A percentile compares a stretch with the other conserved stretches of the same genome.
Evolutionary conservation across 2,888 invertebrate genomes (phyloP).

Genomic region (Drosophila siamana): DNA sequence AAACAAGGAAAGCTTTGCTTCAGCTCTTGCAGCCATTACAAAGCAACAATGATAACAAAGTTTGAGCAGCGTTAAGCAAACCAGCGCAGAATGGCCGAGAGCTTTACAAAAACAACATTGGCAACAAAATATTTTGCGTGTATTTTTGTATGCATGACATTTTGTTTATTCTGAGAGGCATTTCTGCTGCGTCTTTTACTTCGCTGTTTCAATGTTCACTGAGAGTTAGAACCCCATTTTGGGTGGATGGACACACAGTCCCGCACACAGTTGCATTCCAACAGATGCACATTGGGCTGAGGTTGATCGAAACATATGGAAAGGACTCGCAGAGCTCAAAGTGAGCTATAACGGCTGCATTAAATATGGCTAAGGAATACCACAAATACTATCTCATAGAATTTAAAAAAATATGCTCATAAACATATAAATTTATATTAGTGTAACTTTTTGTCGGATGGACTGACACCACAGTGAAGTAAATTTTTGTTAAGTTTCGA

Average conservation of each 20-base stretch:
- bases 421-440: neutral
- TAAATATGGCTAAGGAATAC: neutral
- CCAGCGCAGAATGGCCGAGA: constrained; percentile 14
- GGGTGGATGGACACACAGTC: constrained; percentile 31
- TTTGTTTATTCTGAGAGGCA: constrained; percentile 74
- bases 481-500: constrained; percentile 54
- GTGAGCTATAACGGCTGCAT: neutral
- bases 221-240: constrained; percentile 58
- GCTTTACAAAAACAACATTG: constrained; percentile 48
- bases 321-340: neutral
- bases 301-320: constrained; percentile 14
- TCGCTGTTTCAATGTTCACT: constrained; percentile 72
- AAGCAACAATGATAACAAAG: constrained; percentile 46
- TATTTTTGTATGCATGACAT: constrained; percentile 62
- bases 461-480: constrained; percentile 48
- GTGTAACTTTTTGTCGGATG: neutral
- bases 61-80: constrained; percentile 11
- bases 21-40: constrained; percentile 25
- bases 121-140: constrained; percentile 36
- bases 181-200: constrained; percentile 45
- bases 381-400: neutral
- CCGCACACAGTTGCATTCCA: constrained; percentile 15
- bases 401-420: neutral
- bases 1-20: constrained; percentile 46
- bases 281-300: constrained; percentile 42